Percentiles rank a stretch among this genome's conserved stretches.
Evolutionary conservation across 2,797 vertebrate genomes (phyloP).

Genomic region (Myotis myotis): DNA sequence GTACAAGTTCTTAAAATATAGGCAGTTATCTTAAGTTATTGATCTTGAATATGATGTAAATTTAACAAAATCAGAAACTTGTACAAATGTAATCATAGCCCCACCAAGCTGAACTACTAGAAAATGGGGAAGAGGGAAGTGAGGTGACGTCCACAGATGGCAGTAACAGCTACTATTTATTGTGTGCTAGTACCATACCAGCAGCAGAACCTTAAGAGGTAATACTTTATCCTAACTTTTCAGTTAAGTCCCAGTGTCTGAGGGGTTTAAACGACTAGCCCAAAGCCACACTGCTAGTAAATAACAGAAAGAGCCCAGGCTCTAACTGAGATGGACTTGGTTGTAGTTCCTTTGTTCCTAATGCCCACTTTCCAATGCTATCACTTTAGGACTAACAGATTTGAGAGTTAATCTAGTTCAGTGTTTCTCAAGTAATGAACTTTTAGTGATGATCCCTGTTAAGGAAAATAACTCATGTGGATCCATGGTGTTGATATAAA

Average conservation of each 20-base stretch:
- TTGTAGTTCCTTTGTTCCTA: neutral
- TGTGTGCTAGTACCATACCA: neutral
- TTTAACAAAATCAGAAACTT: conserved; percentile 20
- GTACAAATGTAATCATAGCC: neutral
- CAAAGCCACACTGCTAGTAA: neutral
- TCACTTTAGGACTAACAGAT: neutral
- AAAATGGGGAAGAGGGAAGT: neutral
- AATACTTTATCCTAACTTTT: neutral
- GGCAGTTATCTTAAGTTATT: neutral
- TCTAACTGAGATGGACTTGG: neutral
- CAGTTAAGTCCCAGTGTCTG: neutral
- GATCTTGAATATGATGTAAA: neutral
- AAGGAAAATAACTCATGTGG: neutral
- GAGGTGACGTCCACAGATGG: neutral
- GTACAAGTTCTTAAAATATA: neutral
- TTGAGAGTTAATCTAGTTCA: neutral
- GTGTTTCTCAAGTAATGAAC: neutral
- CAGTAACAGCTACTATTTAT: neutral
- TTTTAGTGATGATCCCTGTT: neutral
- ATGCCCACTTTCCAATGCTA: neutral
- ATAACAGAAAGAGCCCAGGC: neutral
- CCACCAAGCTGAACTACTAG: neutral
- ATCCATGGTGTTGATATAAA: neutral
- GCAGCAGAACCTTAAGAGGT: neutral
- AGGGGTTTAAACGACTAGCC: neutral